Percentiles rank a stretch among this genome's conserved stretches.
Evolutionary conservation across 2,888 invertebrate genomes (phyloP).

Genomic region (Heliothis peltigera): DNA sequence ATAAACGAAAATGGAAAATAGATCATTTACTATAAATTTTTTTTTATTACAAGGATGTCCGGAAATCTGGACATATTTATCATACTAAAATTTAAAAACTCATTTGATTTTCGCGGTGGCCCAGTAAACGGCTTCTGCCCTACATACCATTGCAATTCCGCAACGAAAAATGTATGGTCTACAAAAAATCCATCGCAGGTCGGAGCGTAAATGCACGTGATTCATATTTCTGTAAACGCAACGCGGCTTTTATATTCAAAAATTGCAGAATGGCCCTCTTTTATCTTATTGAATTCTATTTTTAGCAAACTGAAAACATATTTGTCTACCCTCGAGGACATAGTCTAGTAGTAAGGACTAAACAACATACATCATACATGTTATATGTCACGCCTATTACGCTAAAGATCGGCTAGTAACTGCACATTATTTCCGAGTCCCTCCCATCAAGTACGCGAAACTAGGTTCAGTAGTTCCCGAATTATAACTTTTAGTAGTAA

Average conservation of each 20-base stretch:
- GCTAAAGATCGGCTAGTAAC: slow-evolving; percentile 8
- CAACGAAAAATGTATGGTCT: background rate
- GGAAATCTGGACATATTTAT: too few relatives aligned
- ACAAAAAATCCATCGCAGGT: background rate
- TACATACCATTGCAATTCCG: background rate
- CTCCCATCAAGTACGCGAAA: slow-evolving; percentile 40
- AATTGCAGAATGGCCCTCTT: background rate
- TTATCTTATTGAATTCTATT: background rate
- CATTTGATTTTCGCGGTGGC: background rate
- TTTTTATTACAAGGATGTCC: too few relatives aligned
- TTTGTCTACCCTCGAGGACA: background rate
- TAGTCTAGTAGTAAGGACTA: slow-evolving; percentile 2
- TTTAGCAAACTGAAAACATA: background rate
- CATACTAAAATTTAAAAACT: background rate
- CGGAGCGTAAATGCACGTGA: slow-evolving; percentile 1
- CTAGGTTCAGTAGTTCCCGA: slow-evolving; percentile 44
- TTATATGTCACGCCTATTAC: background rate
- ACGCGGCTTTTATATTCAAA: background rate
- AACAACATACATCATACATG: background rate
- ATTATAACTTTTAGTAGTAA: slow-evolving; percentile 46
- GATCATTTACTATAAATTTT: too few relatives aligned
- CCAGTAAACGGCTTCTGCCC: background rate
- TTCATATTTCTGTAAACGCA: slow-evolving; percentile 2
- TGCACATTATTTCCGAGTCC: slow-evolving; percentile 26
- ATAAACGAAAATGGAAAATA: too few relatives aligned